Conservation (phyloP, 2,113 vertebrate genomes). For the Bombycilla garrulus region DNA sequence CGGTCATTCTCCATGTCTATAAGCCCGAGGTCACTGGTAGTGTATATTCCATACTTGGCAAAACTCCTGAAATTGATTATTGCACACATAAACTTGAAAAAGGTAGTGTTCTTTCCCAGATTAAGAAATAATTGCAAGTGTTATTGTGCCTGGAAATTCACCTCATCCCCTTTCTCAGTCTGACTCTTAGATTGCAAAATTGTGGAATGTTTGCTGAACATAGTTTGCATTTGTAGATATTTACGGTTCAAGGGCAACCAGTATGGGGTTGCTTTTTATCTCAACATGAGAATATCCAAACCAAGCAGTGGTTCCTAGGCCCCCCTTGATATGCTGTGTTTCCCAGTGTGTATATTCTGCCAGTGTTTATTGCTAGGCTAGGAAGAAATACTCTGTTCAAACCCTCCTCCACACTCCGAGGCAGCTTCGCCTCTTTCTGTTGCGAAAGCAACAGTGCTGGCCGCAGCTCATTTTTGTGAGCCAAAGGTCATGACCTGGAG, state of each 20-base stretch:
- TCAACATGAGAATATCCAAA: not conserved
- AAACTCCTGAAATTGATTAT: not conserved
- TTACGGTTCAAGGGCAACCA: not conserved
- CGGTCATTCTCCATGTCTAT: rapidly evolving
- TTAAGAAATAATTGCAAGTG: not conserved
- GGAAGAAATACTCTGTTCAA: not conserved
- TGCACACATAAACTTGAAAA: not conserved
- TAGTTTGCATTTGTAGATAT: not conserved
- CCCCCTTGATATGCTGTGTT: not conserved
- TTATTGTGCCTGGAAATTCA: not conserved
- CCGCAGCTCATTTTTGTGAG: not conserved
- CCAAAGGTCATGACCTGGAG: not conserved
- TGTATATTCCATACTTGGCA: not conserved
- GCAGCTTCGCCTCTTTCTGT: not conserved
- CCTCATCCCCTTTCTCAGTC: not conserved
- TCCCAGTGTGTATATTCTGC: rapidly evolving
- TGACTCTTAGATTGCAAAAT: not conserved
- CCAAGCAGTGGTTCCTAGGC: rapidly evolving
- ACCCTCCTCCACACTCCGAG: rapidly evolving
- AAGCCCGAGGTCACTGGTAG: not conserved
- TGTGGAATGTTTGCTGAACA: not conserved
- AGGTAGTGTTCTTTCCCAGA: not conserved
- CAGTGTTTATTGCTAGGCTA: not conserved
- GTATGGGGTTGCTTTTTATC: not conserved
- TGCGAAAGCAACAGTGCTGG: not conserved